These are phyloP conservation scores for Porites rus DNA, from an alignment of 92 coral and sea anemone genomes.

Conservation along the genomic window DNA sequence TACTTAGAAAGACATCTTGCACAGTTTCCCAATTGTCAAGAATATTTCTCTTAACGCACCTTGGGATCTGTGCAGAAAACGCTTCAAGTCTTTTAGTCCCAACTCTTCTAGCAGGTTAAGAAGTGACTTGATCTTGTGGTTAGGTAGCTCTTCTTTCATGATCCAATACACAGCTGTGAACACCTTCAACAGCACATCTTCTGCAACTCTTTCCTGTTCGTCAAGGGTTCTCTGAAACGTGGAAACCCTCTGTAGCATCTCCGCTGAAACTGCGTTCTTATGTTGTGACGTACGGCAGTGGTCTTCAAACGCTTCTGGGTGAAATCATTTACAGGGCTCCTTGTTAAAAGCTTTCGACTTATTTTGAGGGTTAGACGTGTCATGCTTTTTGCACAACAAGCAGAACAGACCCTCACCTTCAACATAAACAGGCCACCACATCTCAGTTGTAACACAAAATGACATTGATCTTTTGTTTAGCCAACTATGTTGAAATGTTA, in stretches of 20 bases:
- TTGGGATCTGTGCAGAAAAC: constrained; percentile 50
- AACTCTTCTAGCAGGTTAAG: constrained; percentile 15
- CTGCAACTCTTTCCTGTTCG: constrained; percentile 1
- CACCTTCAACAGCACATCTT: constrained; percentile 16
- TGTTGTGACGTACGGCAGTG: not conserved
- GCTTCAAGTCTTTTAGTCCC: constrained; percentile 27
- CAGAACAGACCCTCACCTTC: constrained; percentile 1
- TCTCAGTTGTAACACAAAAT: constrained; percentile 14
- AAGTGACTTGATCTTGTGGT: constrained; percentile 20
- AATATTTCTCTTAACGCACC: constrained; percentile 47
- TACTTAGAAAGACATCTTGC: constrained; percentile 11
- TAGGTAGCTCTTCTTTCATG: constrained; percentile 16
- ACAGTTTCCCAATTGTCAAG: constrained; percentile 41
- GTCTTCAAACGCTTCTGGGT: not conserved
- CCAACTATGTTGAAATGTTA: not conserved
- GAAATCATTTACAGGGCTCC: not conserved
- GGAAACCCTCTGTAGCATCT: constrained; percentile 15
- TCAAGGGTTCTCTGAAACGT: not conserved
- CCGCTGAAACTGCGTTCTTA: not conserved
- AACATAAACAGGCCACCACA: constrained; percentile 10
- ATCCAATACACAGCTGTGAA: constrained; percentile 47
- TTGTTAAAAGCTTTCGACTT: not conserved
- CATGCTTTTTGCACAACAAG: constrained; percentile 4
- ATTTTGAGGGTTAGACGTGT: not conserved
- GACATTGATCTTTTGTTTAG: not conserved